Evolutionary conservation across 2,113 vertebrate species (phyloP).

Genomic region (Petrocephalus microphthalmus): DNA sequence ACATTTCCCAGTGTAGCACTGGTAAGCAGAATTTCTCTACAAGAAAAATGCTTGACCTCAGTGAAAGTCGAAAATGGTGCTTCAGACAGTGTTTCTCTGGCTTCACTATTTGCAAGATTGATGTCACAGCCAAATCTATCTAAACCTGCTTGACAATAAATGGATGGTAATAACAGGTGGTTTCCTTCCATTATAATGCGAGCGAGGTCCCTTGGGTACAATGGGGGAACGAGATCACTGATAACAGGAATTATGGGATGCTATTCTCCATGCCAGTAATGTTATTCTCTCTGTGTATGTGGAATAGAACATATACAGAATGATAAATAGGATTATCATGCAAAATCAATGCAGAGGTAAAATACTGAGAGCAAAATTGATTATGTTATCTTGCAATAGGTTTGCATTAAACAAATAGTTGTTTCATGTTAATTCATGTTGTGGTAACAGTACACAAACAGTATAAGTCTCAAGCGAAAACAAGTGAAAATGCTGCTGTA

Average conservation of each 20-base stretch:
- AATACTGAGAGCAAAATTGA: conserved; percentile 12
- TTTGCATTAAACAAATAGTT: conserved; percentile 16
- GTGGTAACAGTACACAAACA: not conserved
- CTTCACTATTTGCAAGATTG: not conserved
- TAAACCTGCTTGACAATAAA: not conserved
- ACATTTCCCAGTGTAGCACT: not conserved
- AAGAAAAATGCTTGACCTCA: not conserved
- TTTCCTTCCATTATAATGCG: not conserved
- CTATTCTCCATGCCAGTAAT: not conserved
- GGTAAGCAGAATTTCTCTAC: not conserved
- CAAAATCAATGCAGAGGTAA: conserved; percentile 15
- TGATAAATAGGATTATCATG: not conserved
- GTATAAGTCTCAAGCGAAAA: not conserved
- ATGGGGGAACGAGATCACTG: not conserved
- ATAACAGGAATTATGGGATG: not conserved
- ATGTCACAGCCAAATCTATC: not conserved
- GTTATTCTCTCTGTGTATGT: not conserved
- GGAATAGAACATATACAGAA: not conserved
- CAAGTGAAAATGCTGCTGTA: not conserved
- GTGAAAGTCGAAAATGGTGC: not conserved
- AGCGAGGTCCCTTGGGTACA: not conserved
- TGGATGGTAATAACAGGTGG: not conserved
- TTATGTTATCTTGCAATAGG: conserved; percentile 12
- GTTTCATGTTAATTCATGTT: conserved; percentile 10
- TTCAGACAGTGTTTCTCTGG: not conserved